Evolutionary conservation across 2,888 invertebrate species (phyloP), one percentile per base, ranked within the genome.

Genomic region (Phyllotreta cruciferae): DNA sequence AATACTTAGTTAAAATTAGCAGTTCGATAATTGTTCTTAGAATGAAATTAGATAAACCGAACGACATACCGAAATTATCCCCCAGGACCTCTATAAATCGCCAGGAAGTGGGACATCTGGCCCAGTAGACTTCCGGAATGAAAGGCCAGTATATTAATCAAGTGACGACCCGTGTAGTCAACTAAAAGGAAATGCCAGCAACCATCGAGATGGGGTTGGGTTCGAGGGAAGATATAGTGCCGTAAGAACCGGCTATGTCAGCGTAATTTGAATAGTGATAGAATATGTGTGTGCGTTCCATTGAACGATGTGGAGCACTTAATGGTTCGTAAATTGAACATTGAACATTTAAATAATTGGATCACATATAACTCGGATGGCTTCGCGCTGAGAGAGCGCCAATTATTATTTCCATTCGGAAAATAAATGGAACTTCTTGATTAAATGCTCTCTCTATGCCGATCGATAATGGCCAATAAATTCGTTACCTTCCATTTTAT

Each of bases 91-190:
- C 54, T 24, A 64, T 64, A 64, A 64, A 64, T 64, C 56, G 57
- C 54, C 14, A 24, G 45, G 64, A 60, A 52, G 50, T 57, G 47
- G 64, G 64, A 60, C 64, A 61, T 61, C 61, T 56, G 64, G 61
- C 56, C 64, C 56, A 38, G 56, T 56, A 54, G 57, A 61, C 56
- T 57, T 61, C 61, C 56, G 61, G 64, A 57, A 54, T 64, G 56
- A 61, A 61, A 64, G 61, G 64, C 56, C 61, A 61, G 61, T 64
- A 64, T 64, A 64, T 64, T 61, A 64, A 64, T 64, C 64, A 64
- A 61, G 64, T 57, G 57, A 64, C 53, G 64, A 61, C 64, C 64
- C 64, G 55, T 55, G 58, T 50, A 60, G 39, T 60, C 60, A 62
- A 56, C 64, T 41, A 54, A 56, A 64, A 61, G 64, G 64, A 61